Evolutionary conservation across 2,113 vertebrate genomes (phyloP), one percentile per base, ranked within the genome.

Genomic region (Saimiri boliviensis): DNA sequence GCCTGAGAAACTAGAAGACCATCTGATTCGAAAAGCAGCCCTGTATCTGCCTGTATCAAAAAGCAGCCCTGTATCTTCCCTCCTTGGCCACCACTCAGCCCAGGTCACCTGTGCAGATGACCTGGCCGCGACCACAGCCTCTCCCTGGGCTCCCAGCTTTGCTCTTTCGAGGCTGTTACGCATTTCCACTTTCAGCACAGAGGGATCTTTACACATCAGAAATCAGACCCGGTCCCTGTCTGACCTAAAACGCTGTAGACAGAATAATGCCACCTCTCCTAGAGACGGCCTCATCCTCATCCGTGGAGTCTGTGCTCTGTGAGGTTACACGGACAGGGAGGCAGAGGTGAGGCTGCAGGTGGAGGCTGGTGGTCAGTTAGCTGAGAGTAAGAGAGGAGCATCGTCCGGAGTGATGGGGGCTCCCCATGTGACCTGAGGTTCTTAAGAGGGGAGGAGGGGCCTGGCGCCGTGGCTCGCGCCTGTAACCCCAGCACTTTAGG

Each of bases 1-100:
- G 21, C 21, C 16, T 1, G 0, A 23, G 20, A 21, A 25, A 42
- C 7, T 4, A 2, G 52, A 20, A 19, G 16, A 20, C 2, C 10
- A 5, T 11, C 63, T 12, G 23, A 47, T n/a, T 14, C 32, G 17
- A 12, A 5, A 56, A 21, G 40, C 27, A 5, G 16, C 17, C 42
- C 17, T 2, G n/a, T 2, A 3, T 3, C 25, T 20, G 6, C 63
- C 32, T 60, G 27, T 30, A 27, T 6, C 23, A 11, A 8, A 5
- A 56, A 30, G 40, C 20, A 3, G 23, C 17, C 45, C 19, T 1
- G n/a, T 2, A 3, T 25, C 70, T 47, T 30, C 42, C 30, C 74
- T 77, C 12, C 42, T 47, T 0, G 25, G 42, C 14, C 74, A 77
- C 66, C 6, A 9, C 68, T n/a, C 4, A 4, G n/a, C 17, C 68